Evolutionary conservation across 2,888 invertebrate species (phyloP), one percentile per base, ranked within the genome.

Genomic region (Syrista parreyssii): DNA sequence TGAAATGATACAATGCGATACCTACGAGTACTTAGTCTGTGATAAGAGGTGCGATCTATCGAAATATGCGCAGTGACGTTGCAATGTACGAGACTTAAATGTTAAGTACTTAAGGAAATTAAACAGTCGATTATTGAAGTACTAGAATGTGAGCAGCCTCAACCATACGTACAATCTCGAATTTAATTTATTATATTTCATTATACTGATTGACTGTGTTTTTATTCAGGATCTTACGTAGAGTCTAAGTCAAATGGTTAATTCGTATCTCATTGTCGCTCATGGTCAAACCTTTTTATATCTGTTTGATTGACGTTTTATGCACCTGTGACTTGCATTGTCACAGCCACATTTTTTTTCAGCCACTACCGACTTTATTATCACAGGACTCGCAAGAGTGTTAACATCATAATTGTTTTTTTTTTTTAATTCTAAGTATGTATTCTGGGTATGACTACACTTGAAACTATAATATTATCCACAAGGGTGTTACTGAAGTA

Each of bases 31-130:
- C 76, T 81, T 81, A 82, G 77, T 83, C 85, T 85, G 84, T 86
- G 83, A 86, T 86, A 82, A 80, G 79, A 81, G 79, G 79, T 82
- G 79, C 82, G 81, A 79, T 71, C 23, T 55, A 9, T 55, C 23
- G 9, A 55, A 55, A 55, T 55, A 55, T 23, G 23, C 55, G 55
- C 55, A 55, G 9, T 55, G 55, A 55, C 23, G 55, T 23, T 55
- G 9, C 55, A 55, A 55, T 55, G 55, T 55, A 55, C 55, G 55
- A 55, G 23, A 55, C 55, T 23, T 55, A 75, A 76, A 36, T 79
- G 73, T 78, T 68, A 74, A 79, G 71, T 35, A 68, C 75, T 74
- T 40, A 76, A 55, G 15, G 23, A 55, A 55, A 55, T 55, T 55
- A 55, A 55, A 55, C 15, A 55, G 55, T 23, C 9, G 55, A 55